Base-by-base conservation (phyloP, 1,140 invertebrate genomes). In the Drosophila teissieri region DNA sequence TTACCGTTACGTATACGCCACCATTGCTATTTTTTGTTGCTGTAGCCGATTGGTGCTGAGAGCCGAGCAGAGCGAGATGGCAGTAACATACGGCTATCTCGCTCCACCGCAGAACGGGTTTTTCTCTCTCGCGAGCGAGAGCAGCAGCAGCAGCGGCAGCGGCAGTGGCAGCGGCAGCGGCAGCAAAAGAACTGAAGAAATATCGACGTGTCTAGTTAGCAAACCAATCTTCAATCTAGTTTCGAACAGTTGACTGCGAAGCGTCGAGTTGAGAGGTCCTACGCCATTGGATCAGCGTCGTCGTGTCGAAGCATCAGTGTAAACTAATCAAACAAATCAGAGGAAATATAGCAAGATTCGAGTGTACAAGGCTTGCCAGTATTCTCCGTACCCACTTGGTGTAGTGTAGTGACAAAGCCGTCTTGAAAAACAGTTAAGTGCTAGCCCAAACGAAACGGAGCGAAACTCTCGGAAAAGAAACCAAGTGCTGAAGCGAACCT, bases 171-270 rank as follows among this genome's bases (percentile, higher is more conserved):
- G 19, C 19, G 19, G 19, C 54, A 53, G 69, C 65, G 68, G 82
- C 86, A 86, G 79, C 69, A 90, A 88, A 91, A 91, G 80, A 90
- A 86, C 85, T 85, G 88, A 90, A 85, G 78, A 91, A 91, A 91
- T 91, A 91, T 91, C 90, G 89, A 92, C 91, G 89, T 92, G 91
- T 92, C 91, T 92, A 92, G 91, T 92, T 92, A 92, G 91, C 90
- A 85, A 90, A 90, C 85, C 85, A 92, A 91, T 91, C 90, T 91
- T 90, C 91, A 92, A 91, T 91, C 91, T 91, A 91, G 91, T 92
- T 92, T 91, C 86, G 90, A 91, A 64, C 89, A 91, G 90, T 91
- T 91, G 90, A 89, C 79, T 91, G 84, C 75, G 81, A 91, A 91
- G 63, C 90, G 84, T 92, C 84, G 90, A 91, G 88, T 91, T 85